Percentiles rank a stretch among this genome's conserved stretches.
Evolutionary conservation across 2,797 vertebrate species (phyloP).

Genomic region (Betta splendens): DNA sequence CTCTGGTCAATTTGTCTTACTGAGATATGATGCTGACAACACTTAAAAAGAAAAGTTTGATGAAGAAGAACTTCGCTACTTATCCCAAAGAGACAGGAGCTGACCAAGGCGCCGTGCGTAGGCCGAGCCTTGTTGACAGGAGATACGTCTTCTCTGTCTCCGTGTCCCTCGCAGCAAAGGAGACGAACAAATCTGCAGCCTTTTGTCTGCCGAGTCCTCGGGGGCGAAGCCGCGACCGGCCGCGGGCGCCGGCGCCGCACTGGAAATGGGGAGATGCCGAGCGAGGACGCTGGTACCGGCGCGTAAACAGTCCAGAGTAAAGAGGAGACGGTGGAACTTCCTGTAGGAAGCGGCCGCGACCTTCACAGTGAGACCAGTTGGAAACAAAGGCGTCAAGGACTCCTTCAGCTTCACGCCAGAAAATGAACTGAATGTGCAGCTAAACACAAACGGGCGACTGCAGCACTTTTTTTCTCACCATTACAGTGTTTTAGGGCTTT

Average conservation of each 20-base stretch:
- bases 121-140: slow-evolving; percentile 74
- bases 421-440: slow-evolving; percentile 21
- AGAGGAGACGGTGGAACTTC: slow-evolving; percentile 22
- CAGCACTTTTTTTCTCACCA: slow-evolving; percentile 18
- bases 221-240: slow-evolving; percentile 57
- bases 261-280: slow-evolving; percentile 45
- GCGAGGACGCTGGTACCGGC: slow-evolving; percentile 37
- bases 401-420: slow-evolving; percentile 13
- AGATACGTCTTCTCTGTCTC: slow-evolving; percentile 76
- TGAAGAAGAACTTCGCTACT: slow-evolving; percentile 75
- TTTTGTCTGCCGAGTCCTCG: slow-evolving; percentile 67
- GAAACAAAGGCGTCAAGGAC: slow-evolving; percentile 47
- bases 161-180: slow-evolving; percentile 67
- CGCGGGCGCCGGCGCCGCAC: slow-evolving; percentile 45
- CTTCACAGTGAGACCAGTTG: slow-evolving; percentile 56
- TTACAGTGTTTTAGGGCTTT: slow-evolving; percentile 17
- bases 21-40: slow-evolving; percentile 76
- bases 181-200: slow-evolving; percentile 69
- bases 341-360: slow-evolving; percentile 25
- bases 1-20: slow-evolving; percentile 75
- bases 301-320: slow-evolving; percentile 32
- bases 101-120: slow-evolving; percentile 72
- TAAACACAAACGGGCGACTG: slow-evolving; percentile 6
- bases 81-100: slow-evolving; percentile 75
- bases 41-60: slow-evolving; percentile 78